Percentiles rank a stretch among this genome's conserved stretches.
These are phyloP conservation scores for Nematostella vectensis DNA, from an alignment of 92 coral and sea anemone genomes.

Conservation along the genomic window DNA sequence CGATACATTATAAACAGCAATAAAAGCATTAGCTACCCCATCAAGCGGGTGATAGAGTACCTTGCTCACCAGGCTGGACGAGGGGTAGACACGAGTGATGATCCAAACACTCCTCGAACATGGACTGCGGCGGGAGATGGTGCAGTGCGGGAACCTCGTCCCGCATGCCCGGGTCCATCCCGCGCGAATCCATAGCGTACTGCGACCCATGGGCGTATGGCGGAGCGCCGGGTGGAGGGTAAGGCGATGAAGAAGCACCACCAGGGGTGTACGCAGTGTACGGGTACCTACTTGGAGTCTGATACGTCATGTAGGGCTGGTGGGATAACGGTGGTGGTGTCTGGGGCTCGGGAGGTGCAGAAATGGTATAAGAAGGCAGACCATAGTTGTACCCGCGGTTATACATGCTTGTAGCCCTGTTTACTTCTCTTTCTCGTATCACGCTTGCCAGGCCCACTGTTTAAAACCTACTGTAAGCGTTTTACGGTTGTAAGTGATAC, in stretches of 20 bases:
- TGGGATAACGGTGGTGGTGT: slow-evolving; percentile 79
- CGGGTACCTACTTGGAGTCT: slow-evolving; percentile 39
- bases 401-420: slow-evolving; percentile 31
- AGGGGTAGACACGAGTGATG: slow-evolving; percentile 30
- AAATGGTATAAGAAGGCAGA: slow-evolving; percentile 51
- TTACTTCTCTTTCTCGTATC: background rate
- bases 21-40: slow-evolving; percentile 35
- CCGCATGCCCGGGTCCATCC: slow-evolving; percentile 52
- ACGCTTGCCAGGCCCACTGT: background rate
- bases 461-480: slow-evolving; percentile 56
- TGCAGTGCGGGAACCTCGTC: slow-evolving; percentile 68
- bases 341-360: slow-evolving; percentile 61
- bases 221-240: slow-evolving; percentile 53
- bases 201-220: slow-evolving; percentile 34
- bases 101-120: slow-evolving; percentile 51
- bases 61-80: slow-evolving; percentile 74
- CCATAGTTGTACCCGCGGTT: slow-evolving; percentile 55
- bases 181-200: slow-evolving; percentile 64
- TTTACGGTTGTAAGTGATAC: slow-evolving; percentile 69
- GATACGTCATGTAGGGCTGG: slow-evolving; percentile 58
- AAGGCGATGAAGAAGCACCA: slow-evolving; percentile 30
- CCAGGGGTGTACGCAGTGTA: slow-evolving; percentile 58
- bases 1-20: slow-evolving; percentile 50
- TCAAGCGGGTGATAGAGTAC: slow-evolving; percentile 45
- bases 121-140: slow-evolving; percentile 54